Evolutionary conservation across 2,113 vertebrate genomes (phyloP).

Genomic region (Nanorana parkeri): DNA sequence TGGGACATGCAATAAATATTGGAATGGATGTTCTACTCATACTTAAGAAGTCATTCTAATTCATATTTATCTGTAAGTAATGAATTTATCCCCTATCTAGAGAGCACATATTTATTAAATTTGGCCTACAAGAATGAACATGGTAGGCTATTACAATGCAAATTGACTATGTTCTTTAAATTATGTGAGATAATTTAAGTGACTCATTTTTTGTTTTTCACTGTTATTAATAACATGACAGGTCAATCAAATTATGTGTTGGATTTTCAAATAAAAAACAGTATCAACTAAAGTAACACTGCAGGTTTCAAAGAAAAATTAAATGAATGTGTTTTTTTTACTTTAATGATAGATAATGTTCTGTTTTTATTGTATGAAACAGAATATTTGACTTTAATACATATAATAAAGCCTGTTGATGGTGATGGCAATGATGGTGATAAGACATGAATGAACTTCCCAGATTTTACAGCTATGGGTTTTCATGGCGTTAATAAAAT

Average conservation of each 20-base stretch:
- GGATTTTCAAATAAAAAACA: not conserved
- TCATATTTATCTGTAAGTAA: slow-evolving; percentile 47
- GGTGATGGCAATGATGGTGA: too few species aligned
- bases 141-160: slow-evolving; percentile 55
- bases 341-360: too few species aligned
- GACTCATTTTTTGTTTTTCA: slow-evolving; percentile 48
- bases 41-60: slow-evolving; percentile 32
- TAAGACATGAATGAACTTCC: too few species aligned
- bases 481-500: too few species aligned
- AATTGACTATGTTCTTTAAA: slow-evolving; percentile 47
- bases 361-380: not conserved
- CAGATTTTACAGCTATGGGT: too few species aligned
- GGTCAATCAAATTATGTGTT: slow-evolving; percentile 43
- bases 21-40: not conserved
- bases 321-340: not conserved
- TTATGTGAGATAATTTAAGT: slow-evolving; percentile 52
- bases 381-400: too few species aligned
- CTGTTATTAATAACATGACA: slow-evolving; percentile 49
- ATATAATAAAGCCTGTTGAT: too few species aligned
- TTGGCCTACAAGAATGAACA: slow-evolving; percentile 45
- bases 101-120: slow-evolving; percentile 54
- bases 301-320: not conserved
- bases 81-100: slow-evolving; percentile 50
- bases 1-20: slow-evolving; percentile 40
- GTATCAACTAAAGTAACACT: not conserved